phyloP scores from a whole-genome alignment of 2,888 invertebrate species.

The Metalampra italica region DNA sequence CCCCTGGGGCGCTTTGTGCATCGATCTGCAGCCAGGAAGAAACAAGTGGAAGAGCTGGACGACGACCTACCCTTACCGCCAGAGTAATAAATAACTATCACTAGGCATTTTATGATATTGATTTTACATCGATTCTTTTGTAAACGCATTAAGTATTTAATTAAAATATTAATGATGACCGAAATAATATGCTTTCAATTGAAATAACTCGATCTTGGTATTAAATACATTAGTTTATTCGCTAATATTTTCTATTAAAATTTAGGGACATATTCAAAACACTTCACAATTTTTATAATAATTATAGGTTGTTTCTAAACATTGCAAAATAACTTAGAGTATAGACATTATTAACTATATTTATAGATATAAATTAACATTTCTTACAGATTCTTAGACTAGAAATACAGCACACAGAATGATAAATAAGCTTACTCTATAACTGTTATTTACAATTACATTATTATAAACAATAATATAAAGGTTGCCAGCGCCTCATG shows the following conservation, averaged over 20 bases:
- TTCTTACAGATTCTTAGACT: slow-evolving; percentile 37
- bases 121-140: background rate
- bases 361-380: slow-evolving; percentile 11
- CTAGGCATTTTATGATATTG: background rate
- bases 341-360: background rate
- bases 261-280: too few relatives aligned
- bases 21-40: slow-evolving; percentile 43
- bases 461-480: background rate
- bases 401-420: slow-evolving; percentile 21
- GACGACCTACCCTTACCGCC: slow-evolving; percentile 71
- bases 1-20: slow-evolving; percentile 36
- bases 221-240: background rate
- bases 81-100: slow-evolving; percentile 32
- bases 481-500: background rate
- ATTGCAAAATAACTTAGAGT: background rate
- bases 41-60: slow-evolving; percentile 50
- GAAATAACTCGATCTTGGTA: background rate
- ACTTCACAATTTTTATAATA: too few relatives aligned
- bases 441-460: background rate
- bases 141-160: background rate
- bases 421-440: slow-evolving; percentile 5
- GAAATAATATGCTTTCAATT: background rate
- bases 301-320: background rate
- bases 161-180: background rate
- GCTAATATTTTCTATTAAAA: background rate